phyloP scores from a whole-genome alignment of 2,888 invertebrate species.

The Heliconius erato region DNA sequence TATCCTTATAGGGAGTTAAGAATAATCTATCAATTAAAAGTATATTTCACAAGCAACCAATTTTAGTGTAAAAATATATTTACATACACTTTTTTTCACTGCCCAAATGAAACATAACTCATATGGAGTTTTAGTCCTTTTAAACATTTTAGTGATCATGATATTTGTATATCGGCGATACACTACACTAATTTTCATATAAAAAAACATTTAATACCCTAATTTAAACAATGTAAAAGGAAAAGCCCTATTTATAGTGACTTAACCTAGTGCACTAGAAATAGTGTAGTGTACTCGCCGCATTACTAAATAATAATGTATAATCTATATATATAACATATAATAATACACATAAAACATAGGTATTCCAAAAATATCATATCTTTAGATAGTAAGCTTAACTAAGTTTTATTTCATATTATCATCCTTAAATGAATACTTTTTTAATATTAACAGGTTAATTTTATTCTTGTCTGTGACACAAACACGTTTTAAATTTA shows the following conservation, averaged over 20 bases:
- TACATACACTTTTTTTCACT: neutral
- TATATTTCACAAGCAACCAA: neutral
- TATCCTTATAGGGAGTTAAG: neutral
- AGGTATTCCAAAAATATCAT: neutral
- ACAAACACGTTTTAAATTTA: conserved; percentile 35
- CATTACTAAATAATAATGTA: neutral
- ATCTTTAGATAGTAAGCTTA: conserved; percentile 3
- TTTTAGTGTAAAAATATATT: neutral
- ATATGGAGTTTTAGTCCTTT: neutral
- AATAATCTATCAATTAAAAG: too few species aligned
- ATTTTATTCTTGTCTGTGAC: conserved; percentile 35
- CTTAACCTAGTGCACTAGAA: neutral
- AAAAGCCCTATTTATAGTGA: too few species aligned
- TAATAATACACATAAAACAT: too few species aligned
- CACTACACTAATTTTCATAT: neutral
- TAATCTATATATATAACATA: neutral
- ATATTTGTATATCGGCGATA: neutral
- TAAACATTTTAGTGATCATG: neutral
- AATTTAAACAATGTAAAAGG: too few species aligned
- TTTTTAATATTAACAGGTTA: neutral
- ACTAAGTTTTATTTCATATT: neutral
- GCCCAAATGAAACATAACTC: neutral
- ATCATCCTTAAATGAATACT: neutral
- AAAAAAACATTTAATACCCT: too few species aligned
- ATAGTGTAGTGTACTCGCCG: neutral